Percentiles rank a stretch among this genome's conserved stretches.
Evolutionary conservation across 2,797 vertebrate genomes (phyloP).

Genomic region (Typhlichthys eigenmanni): DNA sequence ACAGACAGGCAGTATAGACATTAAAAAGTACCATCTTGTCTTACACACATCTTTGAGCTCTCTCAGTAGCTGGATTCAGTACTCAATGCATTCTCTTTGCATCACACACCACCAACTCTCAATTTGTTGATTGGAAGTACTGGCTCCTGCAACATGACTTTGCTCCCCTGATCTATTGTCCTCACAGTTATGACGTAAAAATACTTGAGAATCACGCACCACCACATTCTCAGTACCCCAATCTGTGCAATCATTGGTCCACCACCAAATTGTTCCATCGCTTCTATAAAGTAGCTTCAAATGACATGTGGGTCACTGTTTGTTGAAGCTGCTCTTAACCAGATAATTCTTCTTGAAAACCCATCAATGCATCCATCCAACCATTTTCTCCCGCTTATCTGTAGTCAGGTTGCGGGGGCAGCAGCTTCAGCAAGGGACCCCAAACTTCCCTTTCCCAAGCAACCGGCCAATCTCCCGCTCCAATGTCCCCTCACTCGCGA

Average conservation of each 20-base stretch:
- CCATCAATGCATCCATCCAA: constrained; percentile 16
- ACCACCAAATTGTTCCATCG: not conserved
- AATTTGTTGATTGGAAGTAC: constrained; percentile 11
- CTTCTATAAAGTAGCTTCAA: too few species aligned
- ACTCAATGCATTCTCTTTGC: constrained; percentile 15
- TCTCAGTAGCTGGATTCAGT: constrained; percentile 22
- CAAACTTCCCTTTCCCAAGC: too few species aligned
- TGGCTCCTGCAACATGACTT: constrained; percentile 12
- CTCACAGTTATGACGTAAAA: not conserved
- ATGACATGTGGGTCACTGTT: too few species aligned
- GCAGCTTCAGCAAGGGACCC: too few species aligned
- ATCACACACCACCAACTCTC: constrained; percentile 16
- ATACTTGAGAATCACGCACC: constrained; percentile 9
- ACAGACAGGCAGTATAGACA: too few species aligned
- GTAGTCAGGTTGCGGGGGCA: too few species aligned
- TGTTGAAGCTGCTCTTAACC: too few species aligned
- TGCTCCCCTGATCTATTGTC: constrained; percentile 11
- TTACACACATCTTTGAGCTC: constrained; percentile 7
- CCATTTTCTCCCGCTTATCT: too few species aligned
- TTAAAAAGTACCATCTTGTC: too few species aligned
- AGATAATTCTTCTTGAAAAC: constrained; percentile 18
- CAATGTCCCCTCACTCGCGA: too few species aligned
- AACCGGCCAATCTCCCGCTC: too few species aligned
- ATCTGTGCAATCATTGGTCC: constrained; percentile 2
- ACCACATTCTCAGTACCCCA: constrained; percentile 26